A percentile compares a stretch with the other conserved stretches of the same genome.
Conservation (phyloP, 2,888 invertebrate species). For the Melolontha melolontha region DNA sequence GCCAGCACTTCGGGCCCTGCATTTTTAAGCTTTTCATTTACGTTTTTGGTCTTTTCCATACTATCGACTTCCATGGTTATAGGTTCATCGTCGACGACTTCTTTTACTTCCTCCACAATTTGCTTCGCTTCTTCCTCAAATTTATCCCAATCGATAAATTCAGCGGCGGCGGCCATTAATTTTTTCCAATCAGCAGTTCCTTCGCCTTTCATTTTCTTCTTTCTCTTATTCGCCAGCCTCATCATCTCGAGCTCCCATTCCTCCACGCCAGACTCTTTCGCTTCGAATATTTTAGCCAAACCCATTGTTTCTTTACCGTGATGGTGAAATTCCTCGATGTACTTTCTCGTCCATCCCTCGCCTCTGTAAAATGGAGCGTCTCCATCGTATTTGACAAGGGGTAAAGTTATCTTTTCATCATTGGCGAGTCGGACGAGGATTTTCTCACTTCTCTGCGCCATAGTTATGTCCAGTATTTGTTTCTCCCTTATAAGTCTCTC, state of each 20-base stretch:
- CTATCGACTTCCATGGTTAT: conserved; percentile 65
- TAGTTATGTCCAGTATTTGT: conserved; percentile 80
- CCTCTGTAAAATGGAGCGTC: conserved; percentile 73
- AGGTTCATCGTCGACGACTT: conserved; percentile 66
- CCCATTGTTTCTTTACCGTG: conserved; percentile 65
- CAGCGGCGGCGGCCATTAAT: conserved; percentile 59
- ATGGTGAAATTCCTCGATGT: conserved; percentile 65
- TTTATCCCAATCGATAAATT: conserved; percentile 61
- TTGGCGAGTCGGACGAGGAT: conserved; percentile 78
- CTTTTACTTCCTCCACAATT: conserved; percentile 59
- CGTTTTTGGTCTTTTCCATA: conserved; percentile 71
- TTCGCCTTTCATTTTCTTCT: conserved; percentile 59
- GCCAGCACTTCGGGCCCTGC: conserved; percentile 68
- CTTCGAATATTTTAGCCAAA: conserved; percentile 72
- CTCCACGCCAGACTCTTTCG: conserved; percentile 60
- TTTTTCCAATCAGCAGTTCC: conserved; percentile 60
- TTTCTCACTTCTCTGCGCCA: conserved; percentile 80
- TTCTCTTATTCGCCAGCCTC: conserved; percentile 59
- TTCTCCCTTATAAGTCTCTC: conserved; percentile 83
- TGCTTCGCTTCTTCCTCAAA: conserved; percentile 62
- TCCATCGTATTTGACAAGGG: conserved; percentile 63
- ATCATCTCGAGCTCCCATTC: conserved; percentile 64
- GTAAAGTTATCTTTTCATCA: conserved; percentile 78
- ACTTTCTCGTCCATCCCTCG: conserved; percentile 76
- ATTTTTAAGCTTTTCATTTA: conserved; percentile 71